Percentiles rank a stretch among this genome's conserved stretches.
These are phyloP conservation scores for Gymnoscopelus braueri DNA, from an alignment of 2,797 vertebrate species.

Conservation along the genomic window DNA sequence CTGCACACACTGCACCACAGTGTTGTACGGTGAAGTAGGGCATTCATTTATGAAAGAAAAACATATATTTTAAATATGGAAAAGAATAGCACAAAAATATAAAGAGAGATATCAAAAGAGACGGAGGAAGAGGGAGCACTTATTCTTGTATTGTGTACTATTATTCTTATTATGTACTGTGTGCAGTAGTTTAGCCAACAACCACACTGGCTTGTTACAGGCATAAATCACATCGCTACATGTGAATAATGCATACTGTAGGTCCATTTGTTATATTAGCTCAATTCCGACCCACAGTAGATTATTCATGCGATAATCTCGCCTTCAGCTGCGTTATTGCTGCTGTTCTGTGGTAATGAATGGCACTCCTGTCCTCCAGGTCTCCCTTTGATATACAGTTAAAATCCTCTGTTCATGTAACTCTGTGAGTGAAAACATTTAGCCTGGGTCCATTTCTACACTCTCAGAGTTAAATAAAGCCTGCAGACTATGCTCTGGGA, in stretches of 20 bases:
- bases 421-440: too few species aligned
- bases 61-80: background rate
- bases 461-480: too few species aligned
- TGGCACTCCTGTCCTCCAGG: background rate
- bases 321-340: background rate
- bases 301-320: background rate
- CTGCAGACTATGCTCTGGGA: too few species aligned
- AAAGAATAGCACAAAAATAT: background rate
- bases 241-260: too few species aligned
- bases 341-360: constrained; percentile 3
- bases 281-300: background rate
- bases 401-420: background rate
- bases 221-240: too few species aligned
- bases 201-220: too few species aligned
- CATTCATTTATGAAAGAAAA: too few species aligned
- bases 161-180: too few species aligned
- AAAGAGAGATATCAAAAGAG: background rate
- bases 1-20: too few species aligned
- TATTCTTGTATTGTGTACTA: background rate
- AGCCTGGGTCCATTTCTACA: too few species aligned
- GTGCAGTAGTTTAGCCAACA: too few species aligned
- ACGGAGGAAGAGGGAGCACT: background rate
- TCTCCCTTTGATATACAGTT: background rate
- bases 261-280: background rate
- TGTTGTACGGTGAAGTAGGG: too few species aligned